Evolutionary conservation across 64 coral and sea anemone genomes (phyloP).

Genomic region (Trachythela sp.): DNA sequence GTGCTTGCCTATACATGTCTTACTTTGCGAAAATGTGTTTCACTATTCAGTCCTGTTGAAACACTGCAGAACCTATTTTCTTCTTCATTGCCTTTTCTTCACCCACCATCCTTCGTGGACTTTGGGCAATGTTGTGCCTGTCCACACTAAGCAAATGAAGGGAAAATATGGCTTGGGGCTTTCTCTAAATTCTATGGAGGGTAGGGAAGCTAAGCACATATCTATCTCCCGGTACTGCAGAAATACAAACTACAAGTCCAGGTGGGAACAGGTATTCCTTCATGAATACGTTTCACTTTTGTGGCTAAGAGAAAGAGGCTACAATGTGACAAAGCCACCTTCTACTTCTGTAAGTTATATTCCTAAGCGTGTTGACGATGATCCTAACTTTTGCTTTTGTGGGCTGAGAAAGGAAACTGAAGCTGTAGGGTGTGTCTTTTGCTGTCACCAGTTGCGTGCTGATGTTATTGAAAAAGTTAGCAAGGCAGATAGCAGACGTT

Average conservation of each 20-base stretch:
- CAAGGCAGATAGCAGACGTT: not conserved
- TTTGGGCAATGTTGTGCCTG: not conserved
- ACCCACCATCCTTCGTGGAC: not conserved
- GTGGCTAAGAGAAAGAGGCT: not conserved
- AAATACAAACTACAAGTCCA: conserved; percentile 3
- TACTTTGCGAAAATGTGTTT: conserved; percentile 27
- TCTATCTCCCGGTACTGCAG: conserved; percentile 3
- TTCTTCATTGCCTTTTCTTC: not conserved
- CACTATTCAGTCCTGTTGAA: conserved; percentile 20
- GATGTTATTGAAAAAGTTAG: not conserved
- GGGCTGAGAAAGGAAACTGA: not conserved
- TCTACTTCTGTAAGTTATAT: not conserved
- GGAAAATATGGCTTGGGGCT: not conserved
- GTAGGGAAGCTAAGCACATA: conserved; percentile 15
- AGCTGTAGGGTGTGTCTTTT: not conserved
- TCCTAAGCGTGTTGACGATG: not conserved
- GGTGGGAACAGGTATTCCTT: conserved; percentile 9
- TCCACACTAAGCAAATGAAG: conserved; percentile 2
- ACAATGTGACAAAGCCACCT: not conserved
- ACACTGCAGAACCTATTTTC: not conserved
- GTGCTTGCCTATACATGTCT: conserved; percentile 37
- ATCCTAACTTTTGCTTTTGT: not conserved
- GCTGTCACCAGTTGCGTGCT: not conserved
- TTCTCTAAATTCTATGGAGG: conserved; percentile 1
- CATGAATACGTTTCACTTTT: conserved; percentile 2